phyloP scores from a whole-genome alignment of 2,888 invertebrate species.

The Erebia ligea region DNA sequence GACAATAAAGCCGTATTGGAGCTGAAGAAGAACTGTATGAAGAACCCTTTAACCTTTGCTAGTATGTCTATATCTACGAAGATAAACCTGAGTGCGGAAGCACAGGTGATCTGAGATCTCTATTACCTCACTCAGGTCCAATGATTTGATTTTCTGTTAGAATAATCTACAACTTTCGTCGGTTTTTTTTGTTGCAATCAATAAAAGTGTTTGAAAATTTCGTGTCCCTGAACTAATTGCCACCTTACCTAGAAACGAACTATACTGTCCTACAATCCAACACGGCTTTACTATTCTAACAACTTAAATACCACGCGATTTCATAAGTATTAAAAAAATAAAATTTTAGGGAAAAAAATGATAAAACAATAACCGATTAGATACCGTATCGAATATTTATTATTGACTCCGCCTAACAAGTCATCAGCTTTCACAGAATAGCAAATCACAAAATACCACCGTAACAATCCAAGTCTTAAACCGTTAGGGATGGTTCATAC shows the following conservation, averaged over 20 bases:
- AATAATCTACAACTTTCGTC: no score
- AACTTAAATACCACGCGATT: not conserved
- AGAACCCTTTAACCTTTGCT: no score
- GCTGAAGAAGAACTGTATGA: not conserved
- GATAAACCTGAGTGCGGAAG: no score
- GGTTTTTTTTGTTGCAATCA: no score
- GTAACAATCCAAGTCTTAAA: constrained; percentile 73
- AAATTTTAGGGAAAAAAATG: not conserved
- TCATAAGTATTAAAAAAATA: not conserved
- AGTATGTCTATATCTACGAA: no score
- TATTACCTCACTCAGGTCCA: no score
- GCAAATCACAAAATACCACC: constrained; percentile 60
- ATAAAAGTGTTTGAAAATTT: no score
- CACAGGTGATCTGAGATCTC: no score
- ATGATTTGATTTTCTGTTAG: no score
- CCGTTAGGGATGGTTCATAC: constrained; percentile 47
- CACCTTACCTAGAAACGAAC: no score
- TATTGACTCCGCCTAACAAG: constrained; percentile 21
- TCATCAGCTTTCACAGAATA: constrained; percentile 56
- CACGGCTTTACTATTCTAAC: constrained; percentile 9
- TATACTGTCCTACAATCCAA: not conserved
- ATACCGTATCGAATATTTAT: constrained; percentile 9
- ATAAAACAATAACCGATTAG: constrained; percentile 14
- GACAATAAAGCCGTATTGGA: constrained; percentile 2
- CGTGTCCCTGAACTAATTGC: no score